Conservation (phyloP, 2,888 invertebrate species). For the Autographa gamma region DNA sequence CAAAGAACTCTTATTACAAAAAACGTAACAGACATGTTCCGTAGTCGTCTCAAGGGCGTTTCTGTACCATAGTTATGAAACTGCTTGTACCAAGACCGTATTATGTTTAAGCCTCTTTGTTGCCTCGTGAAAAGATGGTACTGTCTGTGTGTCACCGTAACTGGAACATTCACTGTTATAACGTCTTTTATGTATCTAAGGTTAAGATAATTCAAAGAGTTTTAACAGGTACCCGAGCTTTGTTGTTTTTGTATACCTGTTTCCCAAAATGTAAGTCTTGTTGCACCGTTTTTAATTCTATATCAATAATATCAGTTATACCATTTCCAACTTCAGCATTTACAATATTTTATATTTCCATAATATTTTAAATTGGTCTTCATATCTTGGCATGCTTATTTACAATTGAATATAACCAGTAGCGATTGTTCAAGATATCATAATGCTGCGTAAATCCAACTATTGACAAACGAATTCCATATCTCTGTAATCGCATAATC, state of each 20-base stretch:
- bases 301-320: not conserved
- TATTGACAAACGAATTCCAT: constrained; percentile 20
- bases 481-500: not conserved
- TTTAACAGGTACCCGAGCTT: too few species aligned
- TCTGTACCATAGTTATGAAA: not conserved
- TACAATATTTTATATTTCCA: not conserved
- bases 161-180: not conserved
- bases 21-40: constrained; percentile 18
- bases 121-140: not conserved
- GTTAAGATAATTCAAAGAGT: too few species aligned
- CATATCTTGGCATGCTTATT: constrained; percentile 1
- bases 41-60: constrained; percentile 24
- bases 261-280: not conserved
- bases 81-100: not conserved
- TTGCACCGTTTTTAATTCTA: not conserved
- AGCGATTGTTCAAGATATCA: constrained; percentile 29
- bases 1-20: constrained; percentile 34
- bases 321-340: not conserved
- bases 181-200: not conserved
- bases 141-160: not conserved
- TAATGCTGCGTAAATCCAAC: constrained; percentile 25
- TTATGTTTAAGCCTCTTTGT: not conserved
- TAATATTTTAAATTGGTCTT: not conserved
- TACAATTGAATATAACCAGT: constrained; percentile 23
- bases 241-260: too few species aligned